These are phyloP conservation scores for Lithophane ornitopus DNA, from an alignment of 2,888 invertebrate species.

Conservation along the genomic window DNA sequence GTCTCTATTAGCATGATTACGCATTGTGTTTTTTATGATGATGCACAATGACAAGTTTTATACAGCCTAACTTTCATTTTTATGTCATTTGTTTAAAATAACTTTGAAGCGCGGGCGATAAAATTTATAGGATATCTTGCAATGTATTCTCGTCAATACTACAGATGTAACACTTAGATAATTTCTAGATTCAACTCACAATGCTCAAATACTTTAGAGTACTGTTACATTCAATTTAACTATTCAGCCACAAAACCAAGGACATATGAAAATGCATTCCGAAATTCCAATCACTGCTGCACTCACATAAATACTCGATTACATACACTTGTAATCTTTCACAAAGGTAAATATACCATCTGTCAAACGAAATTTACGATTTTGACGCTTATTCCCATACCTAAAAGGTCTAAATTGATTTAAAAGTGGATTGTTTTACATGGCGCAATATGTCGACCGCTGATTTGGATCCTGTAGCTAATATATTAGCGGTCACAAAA, in stretches of 20 bases:
- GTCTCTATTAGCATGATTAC: conserved; percentile 39
- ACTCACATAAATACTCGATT: conserved; percentile 71
- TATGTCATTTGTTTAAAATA: conserved; percentile 25
- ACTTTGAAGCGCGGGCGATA: conserved; percentile 29
- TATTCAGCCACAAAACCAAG: conserved; percentile 59
- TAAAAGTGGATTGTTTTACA: conserved; percentile 67
- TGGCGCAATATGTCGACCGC: conserved; percentile 83
- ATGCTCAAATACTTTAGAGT: conserved; percentile 60
- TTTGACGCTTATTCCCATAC: conserved; percentile 54
- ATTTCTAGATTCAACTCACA: conserved; percentile 52
- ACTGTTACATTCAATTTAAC: conserved; percentile 61
- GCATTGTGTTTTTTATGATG: conserved; percentile 42
- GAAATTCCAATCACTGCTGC: conserved; percentile 72
- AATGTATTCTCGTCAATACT: conserved; percentile 49
- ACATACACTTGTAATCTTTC: conserved; percentile 71
- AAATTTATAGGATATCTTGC: conserved; percentile 49
- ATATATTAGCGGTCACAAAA: conserved; percentile 88
- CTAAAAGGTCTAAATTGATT: conserved; percentile 61
- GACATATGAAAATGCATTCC: conserved; percentile 70
- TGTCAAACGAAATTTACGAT: conserved; percentile 68
- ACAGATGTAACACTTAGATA: conserved; percentile 67
- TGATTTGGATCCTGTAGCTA: conserved; percentile 85
- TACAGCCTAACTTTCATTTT: conserved; percentile 50
- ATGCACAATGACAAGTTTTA: conserved; percentile 35
- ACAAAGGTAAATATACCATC: conserved; percentile 75